Evolutionary conservation across 2,797 vertebrate species (phyloP), one percentile per base, ranked within the genome.

Genomic region (Eidolon dupreanum): DNA sequence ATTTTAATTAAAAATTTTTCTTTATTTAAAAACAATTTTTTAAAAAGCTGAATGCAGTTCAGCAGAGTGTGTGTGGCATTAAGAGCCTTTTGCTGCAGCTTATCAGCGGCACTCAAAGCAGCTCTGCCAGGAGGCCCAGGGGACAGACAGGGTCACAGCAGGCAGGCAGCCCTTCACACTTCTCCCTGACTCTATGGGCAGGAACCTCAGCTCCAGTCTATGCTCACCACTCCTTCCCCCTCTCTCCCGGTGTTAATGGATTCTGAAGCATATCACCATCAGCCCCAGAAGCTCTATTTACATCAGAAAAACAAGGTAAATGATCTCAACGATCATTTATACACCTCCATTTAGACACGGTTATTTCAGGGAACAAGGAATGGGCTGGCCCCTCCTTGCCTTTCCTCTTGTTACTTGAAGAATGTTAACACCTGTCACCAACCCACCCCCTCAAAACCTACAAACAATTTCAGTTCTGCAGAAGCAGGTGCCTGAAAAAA

Each of bases 401-500:
- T 61, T 33, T 26, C 43, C 38, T 86, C 55, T 70, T 49, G 16
- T 19, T 75, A 74, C 66, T 2, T 26, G 16, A 97, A 92, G 41
- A 82, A 92, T 24, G 31, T 26, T 26, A 75, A 88, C 97, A 97
- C 92, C 97, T 97, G 94, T n/a, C 10, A 24, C 49, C 81, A 38
- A 57, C 79, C 74, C 28, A 71, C 38, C 49, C 84, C 41, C 43
- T 11, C 43, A 84, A 89, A 85, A 93, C 70, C 84, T 63, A 91
- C 59, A 73, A 55, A 94, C 73, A 94, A 75, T 96, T 95, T 97
- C 96, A 90, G 92, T 97, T 98, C 74, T 94, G 75, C 41, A 59
- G 61, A 59, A 81, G 68, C 97, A 96, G 93, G 88, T 96, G 90
- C 33, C 88, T 95, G 92, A 95, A 92, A 92, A 96, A 85, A 55